Percentiles rank a stretch among this genome's conserved stretches.
Conservation (phyloP, 2,113 vertebrate species). For the Chaetodon trifascialis region DNA sequence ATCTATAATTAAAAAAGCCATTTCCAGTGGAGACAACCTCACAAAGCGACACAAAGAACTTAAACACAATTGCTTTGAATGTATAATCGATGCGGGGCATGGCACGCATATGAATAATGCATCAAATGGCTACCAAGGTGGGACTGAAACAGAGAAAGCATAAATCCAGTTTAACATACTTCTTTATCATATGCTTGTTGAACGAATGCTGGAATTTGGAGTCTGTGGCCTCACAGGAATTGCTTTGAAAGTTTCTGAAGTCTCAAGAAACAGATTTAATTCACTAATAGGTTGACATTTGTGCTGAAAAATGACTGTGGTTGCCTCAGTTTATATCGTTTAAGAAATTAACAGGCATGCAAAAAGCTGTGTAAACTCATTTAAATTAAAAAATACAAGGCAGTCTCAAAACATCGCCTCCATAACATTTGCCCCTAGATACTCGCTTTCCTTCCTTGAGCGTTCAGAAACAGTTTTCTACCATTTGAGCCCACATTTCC, state of each 20-base stretch:
- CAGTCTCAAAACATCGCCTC: constrained; percentile 4
- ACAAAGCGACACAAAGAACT: too few species aligned
- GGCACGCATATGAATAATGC: too few species aligned
- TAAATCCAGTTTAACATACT: background rate
- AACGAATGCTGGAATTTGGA: background rate
- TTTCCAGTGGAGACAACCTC: too few species aligned
- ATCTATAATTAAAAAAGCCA: too few species aligned
- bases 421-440: background rate
- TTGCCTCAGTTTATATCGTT: background rate
- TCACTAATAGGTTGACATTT: background rate
- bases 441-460: constrained; percentile 1
- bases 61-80: too few species aligned
- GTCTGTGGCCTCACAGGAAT: background rate
- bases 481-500: constrained; percentile 16
- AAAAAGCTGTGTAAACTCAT: background rate
- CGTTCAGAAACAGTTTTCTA: constrained; percentile 10
- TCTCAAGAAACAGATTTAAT: background rate
- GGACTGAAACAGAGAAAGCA: background rate
- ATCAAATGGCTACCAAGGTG: too few species aligned
- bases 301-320: background rate
- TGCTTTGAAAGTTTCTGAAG: background rate
- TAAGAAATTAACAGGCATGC: background rate
- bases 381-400: background rate
- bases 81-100: too few species aligned
- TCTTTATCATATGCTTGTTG: background rate